Evolutionary conservation across 2,888 invertebrate species (phyloP), one percentile per base, ranked within the genome.

Genomic region (Sthenelais limicola): DNA sequence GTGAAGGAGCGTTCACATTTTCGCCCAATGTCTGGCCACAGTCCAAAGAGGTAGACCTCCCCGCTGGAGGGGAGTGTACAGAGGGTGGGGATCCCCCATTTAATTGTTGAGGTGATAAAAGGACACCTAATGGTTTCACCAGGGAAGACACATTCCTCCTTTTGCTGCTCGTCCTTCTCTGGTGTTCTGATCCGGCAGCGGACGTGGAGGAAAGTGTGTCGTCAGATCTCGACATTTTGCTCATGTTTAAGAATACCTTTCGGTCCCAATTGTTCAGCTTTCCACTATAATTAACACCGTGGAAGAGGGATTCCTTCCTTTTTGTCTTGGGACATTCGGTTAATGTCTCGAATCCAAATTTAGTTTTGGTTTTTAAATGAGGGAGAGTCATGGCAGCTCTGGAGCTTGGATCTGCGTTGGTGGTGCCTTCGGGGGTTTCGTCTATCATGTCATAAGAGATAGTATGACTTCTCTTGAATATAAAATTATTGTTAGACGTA

Each of bases 301-400:
- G 83, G 73, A 82, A 81, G 30, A 83, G 74, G 0, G 83, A 83
- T 58, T 84, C 83, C 69, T 82, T 82, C 21, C 84, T 71, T 30
- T 81, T 68, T 3, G 82, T 82, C 69, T 83, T 81, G 1, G 84
- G 82, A 68, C 73, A 77, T 69, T 84, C 82, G 18, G 79, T 74
- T 21, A 83, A 68, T 0, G 84, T 84, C 18, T 81, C 79, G 67
- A 83, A 83, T 9, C 83, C 83, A 58, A 73, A 82, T 0, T 80
- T 78, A 0, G 82, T 83, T 54, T 80, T 78, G 5, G 78, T 78
- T n/a, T 78, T 77, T 48, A 84, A 79, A 74, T 84, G 83, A 0
- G 80, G 79, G 9, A 80, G 74, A 69, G 80, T 80, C 77, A 82
- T 82, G 1, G 82, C 82, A 12, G 81, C 80, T 48, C 78, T 69